Evolutionary conservation across 2,797 vertebrate genomes (phyloP).

Genomic region (Leptodactylus fallax): DNA sequence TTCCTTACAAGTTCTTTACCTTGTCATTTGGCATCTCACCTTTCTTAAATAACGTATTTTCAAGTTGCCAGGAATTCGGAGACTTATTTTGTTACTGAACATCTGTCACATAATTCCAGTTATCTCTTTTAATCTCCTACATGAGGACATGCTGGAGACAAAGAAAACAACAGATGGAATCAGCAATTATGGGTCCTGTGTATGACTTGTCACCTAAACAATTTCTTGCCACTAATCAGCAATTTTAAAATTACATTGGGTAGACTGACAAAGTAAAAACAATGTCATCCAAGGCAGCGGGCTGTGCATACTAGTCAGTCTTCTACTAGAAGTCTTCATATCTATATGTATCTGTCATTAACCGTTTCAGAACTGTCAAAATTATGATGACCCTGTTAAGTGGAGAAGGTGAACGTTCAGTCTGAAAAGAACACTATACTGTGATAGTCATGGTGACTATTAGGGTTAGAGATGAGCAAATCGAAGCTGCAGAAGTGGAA

Average conservation of each 20-base stretch:
- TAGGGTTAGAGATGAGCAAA: too few relatives aligned
- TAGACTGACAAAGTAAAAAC: background rate
- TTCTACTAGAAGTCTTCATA: background rate
- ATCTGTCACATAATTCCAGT: slow-evolving; percentile 48
- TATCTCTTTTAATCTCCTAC: slow-evolving; percentile 46
- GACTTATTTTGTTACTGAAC: slow-evolving; percentile 32
- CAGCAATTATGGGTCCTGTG: slow-evolving; percentile 26
- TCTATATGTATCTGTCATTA: too few relatives aligned
- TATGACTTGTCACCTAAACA: slow-evolving; percentile 17
- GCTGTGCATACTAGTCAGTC: background rate
- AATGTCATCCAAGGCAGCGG: background rate
- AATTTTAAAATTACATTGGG: slow-evolving; percentile 14
- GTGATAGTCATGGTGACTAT: too few relatives aligned
- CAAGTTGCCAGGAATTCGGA: slow-evolving; percentile 3
- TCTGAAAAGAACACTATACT: too few relatives aligned
- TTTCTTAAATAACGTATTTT: slow-evolving; percentile 32
- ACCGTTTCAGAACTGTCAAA: too few relatives aligned
- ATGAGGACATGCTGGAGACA: slow-evolving; percentile 24
- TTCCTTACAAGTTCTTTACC: background rate
- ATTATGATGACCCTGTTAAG: too few relatives aligned
- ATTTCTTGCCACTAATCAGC: slow-evolving; percentile 35
- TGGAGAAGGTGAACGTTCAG: too few relatives aligned
- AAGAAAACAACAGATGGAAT: slow-evolving; percentile 54
- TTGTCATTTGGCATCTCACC: slow-evolving; percentile 40
- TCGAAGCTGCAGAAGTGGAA: too few relatives aligned